phyloP scores from a whole-genome alignment of 2,888 invertebrate genomes.

The Luperina nickerlii region DNA sequence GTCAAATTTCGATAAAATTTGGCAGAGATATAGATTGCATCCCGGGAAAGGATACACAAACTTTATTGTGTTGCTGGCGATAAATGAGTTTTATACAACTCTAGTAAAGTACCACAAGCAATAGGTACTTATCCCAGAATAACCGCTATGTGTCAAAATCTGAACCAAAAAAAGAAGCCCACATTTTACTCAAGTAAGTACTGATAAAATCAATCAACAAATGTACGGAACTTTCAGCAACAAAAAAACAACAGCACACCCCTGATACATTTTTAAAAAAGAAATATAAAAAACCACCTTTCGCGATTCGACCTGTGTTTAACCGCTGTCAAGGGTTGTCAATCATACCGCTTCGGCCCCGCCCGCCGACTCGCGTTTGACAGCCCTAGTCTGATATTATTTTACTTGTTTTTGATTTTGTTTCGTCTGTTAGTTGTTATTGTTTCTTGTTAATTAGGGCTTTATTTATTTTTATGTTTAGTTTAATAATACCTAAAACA shows the following conservation, averaged over 20 bases:
- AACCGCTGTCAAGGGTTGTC: constrained; percentile 87
- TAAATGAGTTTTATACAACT: not conserved
- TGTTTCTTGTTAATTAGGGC: constrained; percentile 64
- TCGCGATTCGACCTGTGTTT: constrained; percentile 89
- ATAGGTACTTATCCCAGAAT: not conserved
- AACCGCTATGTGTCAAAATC: not conserved
- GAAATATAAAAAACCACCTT: constrained; percentile 74
- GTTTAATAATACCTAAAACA: constrained; percentile 12
- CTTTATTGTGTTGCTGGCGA: not conserved
- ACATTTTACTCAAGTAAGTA: not conserved
- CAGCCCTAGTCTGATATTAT: constrained; percentile 72
- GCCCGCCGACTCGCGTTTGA: constrained; percentile 73
- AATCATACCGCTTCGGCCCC: constrained; percentile 78
- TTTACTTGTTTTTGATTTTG: constrained; percentile 66
- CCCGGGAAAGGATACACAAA: too few relatives aligned
- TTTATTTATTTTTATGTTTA: constrained; percentile 28
- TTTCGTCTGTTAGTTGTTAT: constrained; percentile 64
- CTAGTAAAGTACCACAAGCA: not conserved
- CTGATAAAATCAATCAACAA: constrained; percentile 22
- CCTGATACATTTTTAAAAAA: constrained; percentile 66
- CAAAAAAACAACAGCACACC: constrained; percentile 61
- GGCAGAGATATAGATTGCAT: too few relatives aligned
- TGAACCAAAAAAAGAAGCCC: not conserved
- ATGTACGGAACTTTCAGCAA: constrained; percentile 72
- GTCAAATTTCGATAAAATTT: too few relatives aligned